Evolutionary conservation across 2,888 invertebrate species (phyloP).

Genomic region (Dynastes hyllus): DNA sequence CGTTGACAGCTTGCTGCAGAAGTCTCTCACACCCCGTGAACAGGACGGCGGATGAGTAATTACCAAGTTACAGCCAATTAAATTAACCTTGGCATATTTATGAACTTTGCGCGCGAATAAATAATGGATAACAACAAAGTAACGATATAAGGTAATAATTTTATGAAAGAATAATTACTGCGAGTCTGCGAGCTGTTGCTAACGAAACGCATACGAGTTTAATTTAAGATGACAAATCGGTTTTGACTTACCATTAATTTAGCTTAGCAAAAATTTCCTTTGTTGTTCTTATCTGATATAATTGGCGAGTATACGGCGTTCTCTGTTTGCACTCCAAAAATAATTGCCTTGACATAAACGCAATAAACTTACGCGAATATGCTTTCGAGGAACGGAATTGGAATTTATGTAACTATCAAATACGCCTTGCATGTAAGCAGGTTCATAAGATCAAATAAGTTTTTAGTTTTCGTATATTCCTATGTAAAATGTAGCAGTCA

Average conservation of each 20-base stretch:
- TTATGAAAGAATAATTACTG: conserved; percentile 23
- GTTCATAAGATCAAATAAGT: background rate
- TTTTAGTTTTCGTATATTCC: background rate
- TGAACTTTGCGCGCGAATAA: conserved; percentile 27
- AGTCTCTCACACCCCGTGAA: conserved; percentile 20
- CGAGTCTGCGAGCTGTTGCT: background rate
- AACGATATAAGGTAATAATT: conserved; percentile 32
- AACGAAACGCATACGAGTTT: background rate
- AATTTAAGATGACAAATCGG: conserved; percentile 14
- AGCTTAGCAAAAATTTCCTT: background rate
- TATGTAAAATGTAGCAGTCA: background rate
- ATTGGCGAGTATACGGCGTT: background rate
- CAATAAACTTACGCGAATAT: background rate
- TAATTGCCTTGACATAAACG: background rate
- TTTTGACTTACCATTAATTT: background rate
- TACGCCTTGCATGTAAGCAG: conserved; percentile 8
- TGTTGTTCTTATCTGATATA: background rate
- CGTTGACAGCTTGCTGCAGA: conserved; percentile 26
- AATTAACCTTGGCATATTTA: conserved; percentile 42
- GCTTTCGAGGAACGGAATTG: background rate
- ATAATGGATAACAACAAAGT: conserved; percentile 26
- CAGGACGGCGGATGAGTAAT: conserved; percentile 27
- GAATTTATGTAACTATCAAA: conserved; percentile 23
- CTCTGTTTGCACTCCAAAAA: background rate
- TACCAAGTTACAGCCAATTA: conserved; percentile 38